Conservation (phyloP, 2,113 vertebrate genomes). For the Lota lota region DNA sequence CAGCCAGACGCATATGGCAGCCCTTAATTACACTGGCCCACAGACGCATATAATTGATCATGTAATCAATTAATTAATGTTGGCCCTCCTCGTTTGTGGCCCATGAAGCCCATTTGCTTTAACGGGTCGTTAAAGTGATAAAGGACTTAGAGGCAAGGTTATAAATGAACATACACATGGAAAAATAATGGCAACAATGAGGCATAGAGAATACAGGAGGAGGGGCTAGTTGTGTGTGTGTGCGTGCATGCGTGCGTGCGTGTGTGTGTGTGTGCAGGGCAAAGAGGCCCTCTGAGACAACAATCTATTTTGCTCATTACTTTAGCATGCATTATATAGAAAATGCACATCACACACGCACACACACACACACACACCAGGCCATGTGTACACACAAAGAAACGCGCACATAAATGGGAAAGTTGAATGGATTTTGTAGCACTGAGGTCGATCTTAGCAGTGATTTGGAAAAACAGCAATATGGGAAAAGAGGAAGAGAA, state of each 20-base stretch:
- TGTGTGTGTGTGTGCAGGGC: constrained; percentile 10
- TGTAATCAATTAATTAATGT: constrained; percentile 67
- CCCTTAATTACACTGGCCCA: constrained; percentile 59
- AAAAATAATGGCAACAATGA: constrained; percentile 43
- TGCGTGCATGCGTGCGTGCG: no score
- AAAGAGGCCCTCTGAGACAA: constrained; percentile 17
- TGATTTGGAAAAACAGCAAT: no score
- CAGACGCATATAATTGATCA: constrained; percentile 62
- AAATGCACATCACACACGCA: no score
- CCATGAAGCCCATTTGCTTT: constrained; percentile 61
- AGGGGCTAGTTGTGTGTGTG: neutral
- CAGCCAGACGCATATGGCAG: constrained; percentile 47
- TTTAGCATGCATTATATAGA: neutral
- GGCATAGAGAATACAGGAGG: constrained; percentile 5
- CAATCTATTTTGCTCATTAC: constrained; percentile 28
- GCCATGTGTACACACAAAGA: constrained; percentile 12
- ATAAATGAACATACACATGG: constrained; percentile 41
- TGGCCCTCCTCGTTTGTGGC: constrained; percentile 44
- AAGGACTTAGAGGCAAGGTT: constrained; percentile 34
- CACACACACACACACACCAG: neutral
- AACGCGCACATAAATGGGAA: no score
- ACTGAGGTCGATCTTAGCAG: no score
- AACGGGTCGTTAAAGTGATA: constrained; percentile 66
- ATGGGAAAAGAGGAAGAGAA: no score
- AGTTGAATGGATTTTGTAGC: no score